Conservation (phyloP, 2,113 vertebrate species). For the Platysteira castanea region DNA sequence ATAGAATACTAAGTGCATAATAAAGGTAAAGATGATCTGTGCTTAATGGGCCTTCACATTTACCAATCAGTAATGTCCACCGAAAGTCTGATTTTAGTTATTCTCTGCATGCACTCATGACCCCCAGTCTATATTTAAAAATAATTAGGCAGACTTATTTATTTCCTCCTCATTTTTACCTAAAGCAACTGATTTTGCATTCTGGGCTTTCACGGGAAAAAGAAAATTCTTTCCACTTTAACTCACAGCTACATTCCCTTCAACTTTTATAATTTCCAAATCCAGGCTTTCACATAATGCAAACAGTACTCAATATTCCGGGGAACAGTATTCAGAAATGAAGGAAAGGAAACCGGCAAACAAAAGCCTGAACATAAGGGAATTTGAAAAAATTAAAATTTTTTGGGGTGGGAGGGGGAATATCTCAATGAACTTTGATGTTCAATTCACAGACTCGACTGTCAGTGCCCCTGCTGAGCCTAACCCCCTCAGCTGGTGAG, state of each 20-base stretch:
- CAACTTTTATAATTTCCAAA: not conserved
- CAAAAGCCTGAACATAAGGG: not conserved
- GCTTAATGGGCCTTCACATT: not conserved
- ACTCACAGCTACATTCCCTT: not conserved
- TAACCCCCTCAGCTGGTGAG: not conserved
- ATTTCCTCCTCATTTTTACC: not conserved
- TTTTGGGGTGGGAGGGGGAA: not conserved
- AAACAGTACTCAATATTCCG: too few relatives aligned
- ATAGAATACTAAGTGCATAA: not conserved
- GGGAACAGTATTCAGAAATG: not conserved
- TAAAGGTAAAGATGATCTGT: not conserved
- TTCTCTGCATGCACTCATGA: not conserved
- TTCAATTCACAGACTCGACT: not conserved
- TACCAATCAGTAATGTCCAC: not conserved
- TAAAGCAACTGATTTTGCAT: not conserved
- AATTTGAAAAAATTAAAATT: not conserved
- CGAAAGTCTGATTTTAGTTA: not conserved
- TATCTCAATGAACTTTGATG: not conserved
- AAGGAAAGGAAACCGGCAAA: not conserved
- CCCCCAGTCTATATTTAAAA: not conserved
- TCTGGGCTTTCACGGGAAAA: not conserved
- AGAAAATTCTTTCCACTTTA: not conserved
- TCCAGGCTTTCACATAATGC: not conserved
- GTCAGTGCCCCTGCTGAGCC: not conserved
- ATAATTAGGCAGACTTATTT: not conserved